Conservation (phyloP, 2,113 vertebrate genomes). For the Chaetorhynchus papuensis region DNA sequence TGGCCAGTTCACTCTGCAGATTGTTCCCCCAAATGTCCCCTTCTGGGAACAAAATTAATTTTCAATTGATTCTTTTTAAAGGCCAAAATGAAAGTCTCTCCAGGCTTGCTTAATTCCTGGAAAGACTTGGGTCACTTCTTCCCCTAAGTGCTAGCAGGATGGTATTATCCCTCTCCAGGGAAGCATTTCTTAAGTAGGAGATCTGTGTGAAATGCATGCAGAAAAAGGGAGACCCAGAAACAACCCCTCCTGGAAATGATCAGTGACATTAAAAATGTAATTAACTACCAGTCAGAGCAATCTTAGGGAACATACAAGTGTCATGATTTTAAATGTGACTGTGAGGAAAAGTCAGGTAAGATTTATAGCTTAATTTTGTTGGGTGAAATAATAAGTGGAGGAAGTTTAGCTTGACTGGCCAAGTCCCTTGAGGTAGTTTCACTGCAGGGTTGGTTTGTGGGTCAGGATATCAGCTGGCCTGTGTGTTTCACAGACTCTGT, state of each 20-base stretch:
- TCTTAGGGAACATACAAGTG: background rate
- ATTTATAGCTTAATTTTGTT: slow-evolving; percentile 16
- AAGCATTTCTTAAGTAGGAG: background rate
- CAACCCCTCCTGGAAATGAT: background rate
- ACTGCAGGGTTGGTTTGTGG: background rate
- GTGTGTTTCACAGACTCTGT: background rate
- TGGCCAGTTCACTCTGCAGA: rapidly evolving
- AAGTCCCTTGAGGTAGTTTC: background rate
- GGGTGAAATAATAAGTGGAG: background rate
- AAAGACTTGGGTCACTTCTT: background rate
- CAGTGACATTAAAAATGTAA: background rate
- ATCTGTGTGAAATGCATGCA: background rate
- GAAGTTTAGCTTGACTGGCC: background rate
- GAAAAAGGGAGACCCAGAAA: background rate
- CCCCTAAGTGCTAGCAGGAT: background rate
- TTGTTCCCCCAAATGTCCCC: background rate
- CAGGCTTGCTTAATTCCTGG: background rate
- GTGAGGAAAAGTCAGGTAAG: background rate
- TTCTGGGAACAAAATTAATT: background rate
- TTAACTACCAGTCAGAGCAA: background rate
- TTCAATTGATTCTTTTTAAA: background rate
- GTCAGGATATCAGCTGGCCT: background rate
- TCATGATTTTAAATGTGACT: background rate
- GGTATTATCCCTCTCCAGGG: background rate
- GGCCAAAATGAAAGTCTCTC: background rate